phyloP scores from a whole-genome alignment of 2,113 vertebrate genomes.

The Hypomesus transpacificus region DNA sequence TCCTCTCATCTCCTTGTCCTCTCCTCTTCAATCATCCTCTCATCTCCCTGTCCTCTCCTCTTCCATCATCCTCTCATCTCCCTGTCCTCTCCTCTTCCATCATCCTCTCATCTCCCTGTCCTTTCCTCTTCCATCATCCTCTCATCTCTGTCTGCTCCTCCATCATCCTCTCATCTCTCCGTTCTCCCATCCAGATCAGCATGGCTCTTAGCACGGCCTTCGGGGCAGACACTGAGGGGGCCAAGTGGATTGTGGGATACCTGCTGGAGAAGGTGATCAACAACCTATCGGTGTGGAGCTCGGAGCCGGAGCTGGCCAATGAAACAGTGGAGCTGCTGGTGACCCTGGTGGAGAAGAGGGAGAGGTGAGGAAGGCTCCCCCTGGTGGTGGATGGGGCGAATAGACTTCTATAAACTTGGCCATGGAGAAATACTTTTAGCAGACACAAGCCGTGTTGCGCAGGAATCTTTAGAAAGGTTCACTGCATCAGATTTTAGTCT shows the following conservation, averaged over 20 bases:
- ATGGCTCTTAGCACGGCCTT: conserved; percentile 93
- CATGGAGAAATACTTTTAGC: neutral
- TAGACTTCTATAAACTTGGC: neutral
- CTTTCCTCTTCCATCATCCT: neutral
- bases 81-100: too few relatives aligned
- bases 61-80: too few relatives aligned
- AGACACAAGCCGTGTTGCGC: too few relatives aligned
- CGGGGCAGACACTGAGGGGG: conserved; percentile 94
- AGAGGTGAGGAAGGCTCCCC: conserved; percentile 74
- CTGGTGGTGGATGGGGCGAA: conserved; percentile 15
- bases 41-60: too few relatives aligned
- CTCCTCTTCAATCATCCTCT: too few relatives aligned
- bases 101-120: neutral
- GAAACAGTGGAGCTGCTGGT: conserved; percentile 97
- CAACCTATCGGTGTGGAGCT: conserved; percentile 97
- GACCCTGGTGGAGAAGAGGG: conserved; percentile 93
- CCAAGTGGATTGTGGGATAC: conserved; percentile 98
- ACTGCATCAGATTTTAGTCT: too few relatives aligned
- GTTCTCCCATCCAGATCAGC: conserved; percentile 82
- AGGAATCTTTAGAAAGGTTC: too few relatives aligned
- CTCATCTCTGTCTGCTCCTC: neutral
- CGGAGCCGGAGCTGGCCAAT: conserved; percentile 91
- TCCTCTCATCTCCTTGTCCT: too few relatives aligned
- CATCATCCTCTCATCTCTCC: neutral
- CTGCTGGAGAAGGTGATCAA: conserved; percentile 98